phyloP scores from a whole-genome alignment of 2,113 vertebrate species.

The Zapornia atra region DNA sequence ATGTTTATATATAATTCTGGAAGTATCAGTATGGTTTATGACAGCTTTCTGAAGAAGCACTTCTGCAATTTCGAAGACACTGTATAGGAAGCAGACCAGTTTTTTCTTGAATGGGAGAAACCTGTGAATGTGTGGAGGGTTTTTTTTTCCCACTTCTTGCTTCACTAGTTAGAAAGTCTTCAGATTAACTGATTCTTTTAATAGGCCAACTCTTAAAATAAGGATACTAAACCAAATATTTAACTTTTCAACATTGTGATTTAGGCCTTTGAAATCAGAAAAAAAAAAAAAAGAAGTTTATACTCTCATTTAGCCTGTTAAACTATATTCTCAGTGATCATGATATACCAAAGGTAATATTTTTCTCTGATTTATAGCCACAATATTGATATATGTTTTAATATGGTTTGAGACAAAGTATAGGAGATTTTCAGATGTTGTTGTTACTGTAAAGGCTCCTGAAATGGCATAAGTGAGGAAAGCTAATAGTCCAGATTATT shows the following conservation, averaged over 20 bases:
- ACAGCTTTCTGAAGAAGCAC: not conserved
- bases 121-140: not conserved
- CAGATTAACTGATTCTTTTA: not conserved
- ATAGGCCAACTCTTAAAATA: not conserved
- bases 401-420: not conserved
- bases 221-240: not conserved
- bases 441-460: not conserved
- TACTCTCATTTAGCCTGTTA: not conserved
- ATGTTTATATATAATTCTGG: not conserved
- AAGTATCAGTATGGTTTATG: not conserved
- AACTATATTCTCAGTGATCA: not conserved
- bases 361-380: not conserved
- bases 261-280: not conserved
- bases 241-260: not conserved
- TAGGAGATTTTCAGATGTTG: not conserved
- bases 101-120: not conserved
- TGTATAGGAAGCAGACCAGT: not conserved
- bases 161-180: not conserved
- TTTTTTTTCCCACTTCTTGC: not conserved
- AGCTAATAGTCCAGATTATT: constrained; percentile 14
- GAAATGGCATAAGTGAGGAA: not conserved
- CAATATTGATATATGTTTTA: not conserved
- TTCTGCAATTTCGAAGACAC: not conserved
- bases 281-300: not conserved
- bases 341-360: not conserved